Evolutionary conservation across 2,113 vertebrate species (phyloP), one percentile per base, ranked within the genome.

Genomic region (Chionodraco myersi): DNA sequence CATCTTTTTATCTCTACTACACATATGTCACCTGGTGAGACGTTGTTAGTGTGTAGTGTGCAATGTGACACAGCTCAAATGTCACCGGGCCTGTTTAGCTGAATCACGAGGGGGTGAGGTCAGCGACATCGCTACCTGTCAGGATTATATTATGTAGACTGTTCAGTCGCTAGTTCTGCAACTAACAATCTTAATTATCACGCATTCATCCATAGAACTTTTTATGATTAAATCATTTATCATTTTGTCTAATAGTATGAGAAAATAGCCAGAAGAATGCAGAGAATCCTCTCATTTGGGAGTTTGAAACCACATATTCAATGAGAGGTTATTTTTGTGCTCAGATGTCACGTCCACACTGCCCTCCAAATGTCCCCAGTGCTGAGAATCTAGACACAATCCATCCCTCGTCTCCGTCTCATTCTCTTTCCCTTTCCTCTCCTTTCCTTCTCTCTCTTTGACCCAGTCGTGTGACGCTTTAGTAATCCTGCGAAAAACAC

Each of bases 401-500:
- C 1, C 47, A 59, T 21, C 48, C 49, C 44, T 83, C 30, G 14
- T 59, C 54, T n/a, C 70, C 36, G 2, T 65, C 65, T 79, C 75
- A 68, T 77, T 86, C 76, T 18, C 30, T 59, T 30, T 10, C 58
- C 49, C 65, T 13, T 60, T 72, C 75, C 67, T 79, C 66, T 72
- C 47, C 54, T 71, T 79, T 76, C 12, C 3, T 49, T 72, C 47
- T 15, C 10, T 9, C 8, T 74, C 54, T 76, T 36, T 88, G 73
- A 84, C 78, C 71, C 53, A 54, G 36, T 16, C 16, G 12, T 81
- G 76, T 58, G 72, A 49, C 0, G 67, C 75, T 85, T 84, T 78
- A 59, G 57, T 86, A 86, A 86, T 87, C 82, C 71, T 9, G 47
- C 4, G 0, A 86, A 90, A 90, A 84, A 89, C 84, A 84, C 67